Evolutionary conservation across 2,888 invertebrate genomes (phyloP).

Genomic region (Catocala fraxini): DNA sequence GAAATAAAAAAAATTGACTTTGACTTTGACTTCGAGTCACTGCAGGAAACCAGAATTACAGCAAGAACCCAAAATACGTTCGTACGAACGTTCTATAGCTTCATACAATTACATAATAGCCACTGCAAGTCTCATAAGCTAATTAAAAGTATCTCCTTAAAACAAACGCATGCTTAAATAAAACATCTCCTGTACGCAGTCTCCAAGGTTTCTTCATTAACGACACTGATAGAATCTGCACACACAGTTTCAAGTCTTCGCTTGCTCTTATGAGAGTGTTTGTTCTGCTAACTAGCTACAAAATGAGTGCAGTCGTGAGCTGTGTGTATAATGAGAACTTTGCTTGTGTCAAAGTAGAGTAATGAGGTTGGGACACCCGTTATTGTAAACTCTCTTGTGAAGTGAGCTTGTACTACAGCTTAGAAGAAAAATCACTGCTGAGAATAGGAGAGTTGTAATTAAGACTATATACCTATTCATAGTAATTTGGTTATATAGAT

Average conservation of each 20-base stretch:
- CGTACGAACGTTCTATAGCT: no score
- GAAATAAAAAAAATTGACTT: no score
- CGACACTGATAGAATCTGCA: conserved; percentile 41
- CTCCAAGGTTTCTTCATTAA: conserved; percentile 36
- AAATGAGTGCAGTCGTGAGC: conserved; percentile 10
- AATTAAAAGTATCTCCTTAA: not conserved
- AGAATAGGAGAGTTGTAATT: no score
- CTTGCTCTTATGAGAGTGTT: conserved; percentile 22
- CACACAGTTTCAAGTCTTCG: conserved; percentile 10
- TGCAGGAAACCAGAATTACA: no score
- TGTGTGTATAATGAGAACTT: conserved; percentile 9
- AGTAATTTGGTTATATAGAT: no score
- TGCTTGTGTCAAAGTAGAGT: not conserved
- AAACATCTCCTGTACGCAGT: not conserved
- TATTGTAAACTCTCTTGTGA: not conserved
- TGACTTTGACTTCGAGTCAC: no score
- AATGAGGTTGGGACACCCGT: conserved; percentile 1
- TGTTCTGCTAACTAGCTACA: conserved; percentile 19
- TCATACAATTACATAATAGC: no score
- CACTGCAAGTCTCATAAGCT: no score
- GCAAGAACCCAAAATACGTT: no score
- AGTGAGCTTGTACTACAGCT: no score
- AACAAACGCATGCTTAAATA: conserved; percentile 8
- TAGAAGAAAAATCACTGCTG: no score
- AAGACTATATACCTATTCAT: no score